phyloP scores from a whole-genome alignment of 2,113 vertebrate genomes.

The Onychorhynchus coronatus region DNA sequence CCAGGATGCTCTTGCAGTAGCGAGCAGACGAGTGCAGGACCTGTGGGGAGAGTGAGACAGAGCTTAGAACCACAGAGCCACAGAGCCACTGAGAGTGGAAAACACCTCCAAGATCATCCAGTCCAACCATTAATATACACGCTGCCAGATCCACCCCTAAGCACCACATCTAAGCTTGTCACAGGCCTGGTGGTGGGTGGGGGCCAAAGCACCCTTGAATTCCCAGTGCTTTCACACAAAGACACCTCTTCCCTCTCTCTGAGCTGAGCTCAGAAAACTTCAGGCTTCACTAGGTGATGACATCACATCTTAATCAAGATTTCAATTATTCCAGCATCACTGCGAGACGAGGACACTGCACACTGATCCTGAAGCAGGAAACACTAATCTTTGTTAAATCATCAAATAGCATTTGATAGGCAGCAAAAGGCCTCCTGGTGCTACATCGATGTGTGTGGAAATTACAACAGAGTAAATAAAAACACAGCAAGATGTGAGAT shows the following conservation, averaged over 20 bases:
- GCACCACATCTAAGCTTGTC: neutral
- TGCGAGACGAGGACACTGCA: neutral
- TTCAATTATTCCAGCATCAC: neutral
- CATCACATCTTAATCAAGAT: neutral
- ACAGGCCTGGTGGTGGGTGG: neutral
- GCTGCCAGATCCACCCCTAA: neutral
- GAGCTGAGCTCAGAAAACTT: neutral
- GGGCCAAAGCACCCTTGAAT: neutral
- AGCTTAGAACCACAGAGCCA: neutral
- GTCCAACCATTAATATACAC: neutral
- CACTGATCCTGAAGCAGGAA: neutral
- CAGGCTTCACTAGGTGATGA: neutral
- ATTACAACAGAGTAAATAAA: neutral
- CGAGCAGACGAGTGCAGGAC: conserved; percentile 81
- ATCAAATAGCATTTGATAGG: neutral
- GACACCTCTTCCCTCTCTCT: too few species aligned
- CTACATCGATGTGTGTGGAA: accelerated
- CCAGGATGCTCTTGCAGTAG: conserved; percentile 84
- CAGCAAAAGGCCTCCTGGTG: neutral
- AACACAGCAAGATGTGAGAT: neutral
- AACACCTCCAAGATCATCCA: neutral
- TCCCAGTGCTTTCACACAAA: neutral
- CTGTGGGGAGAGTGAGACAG: neutral
- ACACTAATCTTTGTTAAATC: neutral
- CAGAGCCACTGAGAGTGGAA: accelerated